phyloP scores from a whole-genome alignment of 2,888 invertebrate genomes.

The Spilarctia lutea region DNA sequence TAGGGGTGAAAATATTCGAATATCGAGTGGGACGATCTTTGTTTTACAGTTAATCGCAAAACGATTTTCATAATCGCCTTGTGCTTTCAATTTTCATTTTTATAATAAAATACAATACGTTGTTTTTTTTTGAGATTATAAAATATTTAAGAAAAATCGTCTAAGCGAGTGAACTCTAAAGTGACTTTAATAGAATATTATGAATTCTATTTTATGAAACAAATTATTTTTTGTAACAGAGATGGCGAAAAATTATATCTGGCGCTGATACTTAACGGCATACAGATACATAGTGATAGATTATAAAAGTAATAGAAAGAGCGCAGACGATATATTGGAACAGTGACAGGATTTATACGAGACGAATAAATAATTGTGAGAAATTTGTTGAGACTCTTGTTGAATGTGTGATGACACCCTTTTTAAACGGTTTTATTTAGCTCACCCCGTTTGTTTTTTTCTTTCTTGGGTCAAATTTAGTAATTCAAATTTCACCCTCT shows the following conservation, averaged over 20 bases:
- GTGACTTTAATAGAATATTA: slow-evolving; percentile 25
- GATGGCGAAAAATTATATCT: slow-evolving; percentile 40
- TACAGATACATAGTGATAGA: slow-evolving; percentile 21
- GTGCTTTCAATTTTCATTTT: background rate
- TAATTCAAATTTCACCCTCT: too few relatives aligned
- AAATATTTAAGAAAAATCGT: slow-evolving; percentile 8
- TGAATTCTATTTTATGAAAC: slow-evolving; percentile 19
- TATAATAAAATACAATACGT: slow-evolving; percentile 5
- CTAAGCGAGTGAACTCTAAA: slow-evolving; percentile 21
- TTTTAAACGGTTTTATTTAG: too few relatives aligned
- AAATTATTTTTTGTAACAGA: slow-evolving; percentile 23
- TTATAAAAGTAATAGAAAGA: slow-evolving; percentile 31
- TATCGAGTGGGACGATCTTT: background rate
- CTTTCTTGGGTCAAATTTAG: too few relatives aligned
- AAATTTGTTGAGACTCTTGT: slow-evolving; percentile 18
- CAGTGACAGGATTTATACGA: slow-evolving; percentile 6
- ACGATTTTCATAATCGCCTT: background rate
- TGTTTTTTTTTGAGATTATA: slow-evolving; percentile 16
- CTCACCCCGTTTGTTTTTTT: too few relatives aligned
- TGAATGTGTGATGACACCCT: slow-evolving; percentile 28
- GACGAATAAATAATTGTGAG: slow-evolving; percentile 17
- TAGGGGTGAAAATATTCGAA: slow-evolving; percentile 1
- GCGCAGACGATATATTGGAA: slow-evolving; percentile 28
- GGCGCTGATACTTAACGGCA: slow-evolving; percentile 35
- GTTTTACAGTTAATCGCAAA: background rate